Evolutionary conservation across 2,113 vertebrate species (phyloP), one percentile per base, ranked within the genome.

Genomic region (Caranx ignobilis): DNA sequence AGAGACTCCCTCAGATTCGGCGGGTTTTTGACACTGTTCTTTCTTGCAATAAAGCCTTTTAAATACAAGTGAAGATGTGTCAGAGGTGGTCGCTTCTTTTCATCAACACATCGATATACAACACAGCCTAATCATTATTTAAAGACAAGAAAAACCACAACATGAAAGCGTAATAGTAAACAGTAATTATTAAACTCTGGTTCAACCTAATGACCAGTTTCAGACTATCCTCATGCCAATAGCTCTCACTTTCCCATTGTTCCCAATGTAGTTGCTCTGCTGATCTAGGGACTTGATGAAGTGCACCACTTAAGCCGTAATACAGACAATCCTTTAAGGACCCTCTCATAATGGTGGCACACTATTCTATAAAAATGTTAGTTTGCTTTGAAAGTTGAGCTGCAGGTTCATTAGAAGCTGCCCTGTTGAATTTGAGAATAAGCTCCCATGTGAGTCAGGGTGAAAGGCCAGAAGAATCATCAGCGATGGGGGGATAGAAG

Each of bases 301-400:
- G 72, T 84, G 82, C 82, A 84, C 82, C 77, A 68, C 66, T 77
- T 71, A 91, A 79, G 83, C 83, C 71, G 64, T 78, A 79, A 81
- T 72, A 68, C 62, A 70, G 62, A 73, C 68, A 91, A 80, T 91
- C 89, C 89, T 89, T 75, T 19, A 86, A 89, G 89, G 87, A 85
- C 63, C 71, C 45, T 45, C 74, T 72, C n/a, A 35, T 88, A 91
- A 92, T 91, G 79, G 88, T 63, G 48, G 56, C 70, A 89, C 81
- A 82, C 71, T 83, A 76, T 87, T 93, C 83, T 77, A 89, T 91
- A 86, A 91, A 91, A 91, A 87, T 75, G 59, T 75, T 83, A 66
- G 82, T 92, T 93, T 88, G 82, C 73, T 72, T 88, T 87, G 76
- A 78, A 91, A 92, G 87, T 85, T 66, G 90, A 89, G 82, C 79